Base-by-base conservation (phyloP, 2,888 invertebrate species). In the Plebejus anna region DNA sequence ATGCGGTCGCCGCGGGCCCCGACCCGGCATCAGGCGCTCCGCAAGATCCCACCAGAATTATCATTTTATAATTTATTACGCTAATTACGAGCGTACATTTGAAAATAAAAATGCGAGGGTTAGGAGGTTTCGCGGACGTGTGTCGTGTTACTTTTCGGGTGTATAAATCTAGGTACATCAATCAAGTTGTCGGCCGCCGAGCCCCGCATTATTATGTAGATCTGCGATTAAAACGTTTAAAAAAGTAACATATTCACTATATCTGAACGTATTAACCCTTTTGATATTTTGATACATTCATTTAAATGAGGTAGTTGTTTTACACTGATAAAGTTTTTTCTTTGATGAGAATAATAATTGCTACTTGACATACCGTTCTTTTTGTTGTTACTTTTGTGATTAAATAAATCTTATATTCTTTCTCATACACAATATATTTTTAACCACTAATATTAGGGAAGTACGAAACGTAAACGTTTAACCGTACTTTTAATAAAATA, bases 21-120 rank as follows among this genome's bases (percentile, higher is more conserved):
- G 89, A 89, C 90, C 90, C 87, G 85, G 88, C 85, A 88, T 89
- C 89, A 90, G 89, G 86, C 90, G 87, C 84, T 89, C 89, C 90
- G 90, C 92, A 92, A 92, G 93, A 91, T 90, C 90, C 91, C 88
- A 86, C 88, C 84, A 88, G 89, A 90, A 91, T 91, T 93, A 94
- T 93, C 94, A 91, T 94, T 94, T 94, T 90, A 89, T 92, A 92
- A 94, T 94, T 92, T 94, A 93, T 94, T 91, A 92, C 91, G 90
- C 92, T 93, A 93, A 94, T 94, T 93, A 93, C 90, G 87, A 89
- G 89, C 88, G 88, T 90, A 87, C 89, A 90, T 92, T 90, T 90
- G 90, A 92, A 92, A 92, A 92, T 89, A 87, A 92, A 92, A 92
- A 78, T 88, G 88, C 86, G 89, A 88, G 88, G 88, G 89, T 89